Evolutionary conservation across 2,797 vertebrate species (phyloP), one percentile per base, ranked within the genome.

Genomic region (Liasis olivaceus): DNA sequence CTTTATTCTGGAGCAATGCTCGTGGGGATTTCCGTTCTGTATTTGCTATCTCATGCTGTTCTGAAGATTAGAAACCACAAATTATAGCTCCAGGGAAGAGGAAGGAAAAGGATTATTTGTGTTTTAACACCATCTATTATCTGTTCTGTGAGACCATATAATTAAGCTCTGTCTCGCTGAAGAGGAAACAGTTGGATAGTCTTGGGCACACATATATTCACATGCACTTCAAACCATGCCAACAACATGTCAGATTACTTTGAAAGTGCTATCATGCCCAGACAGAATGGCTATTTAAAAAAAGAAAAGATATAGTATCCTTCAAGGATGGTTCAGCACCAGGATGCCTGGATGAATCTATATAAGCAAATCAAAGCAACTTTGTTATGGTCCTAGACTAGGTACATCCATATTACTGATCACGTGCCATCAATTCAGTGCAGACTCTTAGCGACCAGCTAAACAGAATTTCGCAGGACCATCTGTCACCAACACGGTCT

Each of bases 91-190:
- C 51, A 72, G 63, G 7, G 5, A 11, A 87, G 72, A 92, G 36
- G 56, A 86, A 87, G n/a, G 28, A 89, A 42, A 87, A 77, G 56
- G 64, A 90, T 87, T 87, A 87, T 72, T 87, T 87, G 63, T 90
- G 84, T 58, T 86, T 77, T 20, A 36, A 90, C n/a, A 89, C 87
- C 58, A 87, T 87, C 36, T 36, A 90, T 69, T 90, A 85, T 62
- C 36, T 86, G 31, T 77, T 77, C 88, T 90, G 62, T 54, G 86
- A 47, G 42, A 87, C n/a, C 56, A 86, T 85, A 87, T 93, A 87
- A 90, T 93, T 93, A 92, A 58, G 51, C 26, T 87, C 56, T 87
- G 13, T 36, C 17, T 77, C 47, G 59, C 63, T 59, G 63, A 17
- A 31, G 1, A 58, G 77, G 42, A 89, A 89, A 89, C 5, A 26